These are phyloP conservation scores for Stichopus horrens DNA, from an alignment of 53 echinoderm and acorn worm species.

Conservation along the genomic window DNA sequence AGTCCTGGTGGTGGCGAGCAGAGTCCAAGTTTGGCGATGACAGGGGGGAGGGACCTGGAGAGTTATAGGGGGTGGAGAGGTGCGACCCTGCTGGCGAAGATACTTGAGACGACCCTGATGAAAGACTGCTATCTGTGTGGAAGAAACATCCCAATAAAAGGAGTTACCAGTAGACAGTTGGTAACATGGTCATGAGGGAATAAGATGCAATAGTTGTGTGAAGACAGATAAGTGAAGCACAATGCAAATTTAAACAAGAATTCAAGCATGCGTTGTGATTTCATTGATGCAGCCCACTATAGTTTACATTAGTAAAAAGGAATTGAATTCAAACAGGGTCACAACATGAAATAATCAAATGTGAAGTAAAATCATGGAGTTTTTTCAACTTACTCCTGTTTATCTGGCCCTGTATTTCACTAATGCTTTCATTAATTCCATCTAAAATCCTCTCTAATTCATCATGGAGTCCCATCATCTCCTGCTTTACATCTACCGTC, in stretches of 20 bases:
- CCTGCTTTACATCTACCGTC: conserved; percentile 58
- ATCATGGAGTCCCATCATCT: conserved; percentile 72
- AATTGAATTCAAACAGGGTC: too few species aligned
- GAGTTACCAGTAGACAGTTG: background rate
- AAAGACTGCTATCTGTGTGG: conserved; percentile 72
- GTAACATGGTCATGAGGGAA: too few species aligned
- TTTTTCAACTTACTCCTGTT: conserved; percentile 45
- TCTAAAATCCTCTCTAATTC: conserved; percentile 85
- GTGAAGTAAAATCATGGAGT: too few species aligned
- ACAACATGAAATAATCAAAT: too few species aligned
- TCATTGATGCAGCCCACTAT: too few species aligned
- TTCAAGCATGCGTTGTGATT: too few species aligned
- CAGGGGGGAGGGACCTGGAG: conserved; percentile 84
- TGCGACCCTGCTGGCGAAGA: conserved; percentile 81
- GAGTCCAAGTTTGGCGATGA: conserved; percentile 69
- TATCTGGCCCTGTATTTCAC: conserved; percentile 79
- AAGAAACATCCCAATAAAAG: background rate
- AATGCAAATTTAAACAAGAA: too few species aligned
- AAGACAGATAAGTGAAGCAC: too few species aligned
- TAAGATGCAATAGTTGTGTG: too few species aligned
- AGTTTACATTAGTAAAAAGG: too few species aligned
- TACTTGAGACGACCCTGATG: conserved; percentile 73
- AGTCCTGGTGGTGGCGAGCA: conserved; percentile 47
- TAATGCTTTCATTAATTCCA: conserved; percentile 93
- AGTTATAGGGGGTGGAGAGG: conserved; percentile 74